Evolutionary conservation across 2,113 vertebrate genomes (phyloP).

Genomic region (Lagopus muta): DNA sequence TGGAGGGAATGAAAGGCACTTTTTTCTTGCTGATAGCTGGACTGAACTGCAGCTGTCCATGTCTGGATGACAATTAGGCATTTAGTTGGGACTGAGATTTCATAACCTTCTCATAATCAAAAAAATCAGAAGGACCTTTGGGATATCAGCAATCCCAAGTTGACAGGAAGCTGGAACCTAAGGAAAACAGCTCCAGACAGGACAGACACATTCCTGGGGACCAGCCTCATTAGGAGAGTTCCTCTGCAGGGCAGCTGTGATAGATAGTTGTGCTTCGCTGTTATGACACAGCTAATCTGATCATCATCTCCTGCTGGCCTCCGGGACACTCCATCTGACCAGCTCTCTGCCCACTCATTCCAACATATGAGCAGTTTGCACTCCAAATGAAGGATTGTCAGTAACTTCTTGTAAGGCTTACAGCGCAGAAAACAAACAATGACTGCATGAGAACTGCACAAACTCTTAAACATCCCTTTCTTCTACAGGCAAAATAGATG

Average conservation of each 20-base stretch:
- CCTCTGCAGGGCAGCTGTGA: neutral
- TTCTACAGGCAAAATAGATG: neutral
- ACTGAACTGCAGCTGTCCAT: neutral
- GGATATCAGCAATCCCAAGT: neutral
- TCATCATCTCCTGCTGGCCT: neutral
- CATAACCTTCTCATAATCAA: neutral
- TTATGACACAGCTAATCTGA: neutral
- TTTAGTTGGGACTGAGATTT: neutral
- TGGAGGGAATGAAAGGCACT: neutral
- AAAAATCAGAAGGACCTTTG: neutral
- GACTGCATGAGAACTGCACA: neutral
- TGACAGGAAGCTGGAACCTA: neutral
- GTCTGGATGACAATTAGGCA: neutral
- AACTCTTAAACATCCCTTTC: neutral
- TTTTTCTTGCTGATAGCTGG: neutral
- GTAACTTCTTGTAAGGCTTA: neutral
- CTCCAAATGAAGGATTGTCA: neutral
- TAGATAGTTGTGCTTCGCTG: neutral
- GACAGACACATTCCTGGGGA: neutral
- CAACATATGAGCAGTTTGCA: neutral
- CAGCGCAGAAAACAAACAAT: neutral
- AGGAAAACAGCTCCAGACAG: neutral
- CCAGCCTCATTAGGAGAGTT: constrained; percentile 4
- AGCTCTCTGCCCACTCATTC: neutral
- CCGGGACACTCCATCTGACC: neutral